Evolutionary conservation across 2,113 vertebrate genomes (phyloP).

Genomic region (Actinemys pallida): DNA sequence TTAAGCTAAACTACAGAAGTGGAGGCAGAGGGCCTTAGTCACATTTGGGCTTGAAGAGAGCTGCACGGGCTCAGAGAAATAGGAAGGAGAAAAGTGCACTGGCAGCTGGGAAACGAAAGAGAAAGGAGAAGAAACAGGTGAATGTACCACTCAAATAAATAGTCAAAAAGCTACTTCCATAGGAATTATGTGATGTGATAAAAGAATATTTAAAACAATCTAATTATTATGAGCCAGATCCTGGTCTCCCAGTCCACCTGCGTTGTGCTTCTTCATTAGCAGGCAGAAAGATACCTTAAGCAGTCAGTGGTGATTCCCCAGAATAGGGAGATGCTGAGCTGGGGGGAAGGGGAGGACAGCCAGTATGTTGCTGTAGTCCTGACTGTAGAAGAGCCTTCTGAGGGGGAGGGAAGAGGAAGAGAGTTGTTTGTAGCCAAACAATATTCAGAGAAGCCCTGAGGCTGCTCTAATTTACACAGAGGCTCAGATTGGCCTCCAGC

Average conservation of each 20-base stretch:
- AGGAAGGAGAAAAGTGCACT: not conserved
- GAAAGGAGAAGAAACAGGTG: not conserved
- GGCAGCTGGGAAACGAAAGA: not conserved
- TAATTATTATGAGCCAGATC: not conserved
- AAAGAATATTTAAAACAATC: not conserved
- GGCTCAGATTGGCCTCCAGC: not conserved
- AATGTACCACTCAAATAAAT: not conserved
- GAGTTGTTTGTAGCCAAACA: not conserved
- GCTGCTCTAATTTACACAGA: not conserved
- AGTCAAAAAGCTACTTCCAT: not conserved
- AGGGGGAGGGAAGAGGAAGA: not conserved
- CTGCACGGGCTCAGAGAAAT: not conserved
- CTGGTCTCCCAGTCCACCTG: not conserved
- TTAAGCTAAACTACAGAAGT: not conserved
- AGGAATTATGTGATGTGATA: not conserved
- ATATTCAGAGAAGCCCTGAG: rapidly evolving
- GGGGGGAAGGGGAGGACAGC: not conserved
- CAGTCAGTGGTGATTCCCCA: not conserved
- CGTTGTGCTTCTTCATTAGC: not conserved
- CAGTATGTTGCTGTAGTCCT: not conserved
- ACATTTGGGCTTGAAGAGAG: not conserved
- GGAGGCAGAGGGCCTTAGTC: not conserved
- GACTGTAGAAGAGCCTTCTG: not conserved
- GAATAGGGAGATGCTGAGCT: not conserved
- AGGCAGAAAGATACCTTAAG: not conserved